phyloP scores from a whole-genome alignment of 2,113 vertebrate genomes.

The Carettochelys insculpta region DNA sequence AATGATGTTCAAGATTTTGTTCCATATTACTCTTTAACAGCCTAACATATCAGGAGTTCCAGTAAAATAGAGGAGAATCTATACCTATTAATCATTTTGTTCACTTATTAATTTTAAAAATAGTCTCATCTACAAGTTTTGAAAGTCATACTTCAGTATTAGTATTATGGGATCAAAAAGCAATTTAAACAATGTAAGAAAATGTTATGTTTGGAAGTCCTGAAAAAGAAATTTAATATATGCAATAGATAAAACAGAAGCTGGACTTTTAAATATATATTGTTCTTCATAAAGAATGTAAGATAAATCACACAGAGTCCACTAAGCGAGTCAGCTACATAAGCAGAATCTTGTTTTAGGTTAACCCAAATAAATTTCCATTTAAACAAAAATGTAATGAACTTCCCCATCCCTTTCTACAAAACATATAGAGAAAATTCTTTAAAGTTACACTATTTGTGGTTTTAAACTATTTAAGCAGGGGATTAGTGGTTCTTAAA shows the following conservation, averaged over 20 bases:
- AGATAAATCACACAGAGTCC: neutral
- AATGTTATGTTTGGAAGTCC: neutral
- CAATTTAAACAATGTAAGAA: conserved; percentile 41
- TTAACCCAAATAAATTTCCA: neutral
- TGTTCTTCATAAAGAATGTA: neutral
- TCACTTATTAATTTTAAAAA: conserved; percentile 24
- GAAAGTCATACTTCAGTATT: conserved; percentile 38
- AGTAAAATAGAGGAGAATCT: conserved; percentile 48
- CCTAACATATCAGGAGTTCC: conserved; percentile 44
- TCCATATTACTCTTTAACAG: conserved; percentile 38
- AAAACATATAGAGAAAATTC: neutral
- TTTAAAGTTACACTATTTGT: neutral
- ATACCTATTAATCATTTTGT: conserved; percentile 41
- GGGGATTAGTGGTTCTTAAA: neutral
- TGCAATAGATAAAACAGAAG: neutral
- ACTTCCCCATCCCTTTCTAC: neutral
- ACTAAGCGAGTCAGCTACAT: neutral
- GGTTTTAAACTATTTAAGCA: neutral
- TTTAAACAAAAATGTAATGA: neutral
- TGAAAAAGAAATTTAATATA: neutral
- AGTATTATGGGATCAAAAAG: conserved; percentile 35
- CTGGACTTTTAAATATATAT: neutral
- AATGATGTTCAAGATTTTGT: conserved; percentile 50
- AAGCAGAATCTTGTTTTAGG: accelerated
- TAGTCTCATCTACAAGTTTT: conserved; percentile 11